These are phyloP conservation scores for Mastomys coucha DNA, from an alignment of 2,113 vertebrate genomes.

Conservation along the genomic window DNA sequence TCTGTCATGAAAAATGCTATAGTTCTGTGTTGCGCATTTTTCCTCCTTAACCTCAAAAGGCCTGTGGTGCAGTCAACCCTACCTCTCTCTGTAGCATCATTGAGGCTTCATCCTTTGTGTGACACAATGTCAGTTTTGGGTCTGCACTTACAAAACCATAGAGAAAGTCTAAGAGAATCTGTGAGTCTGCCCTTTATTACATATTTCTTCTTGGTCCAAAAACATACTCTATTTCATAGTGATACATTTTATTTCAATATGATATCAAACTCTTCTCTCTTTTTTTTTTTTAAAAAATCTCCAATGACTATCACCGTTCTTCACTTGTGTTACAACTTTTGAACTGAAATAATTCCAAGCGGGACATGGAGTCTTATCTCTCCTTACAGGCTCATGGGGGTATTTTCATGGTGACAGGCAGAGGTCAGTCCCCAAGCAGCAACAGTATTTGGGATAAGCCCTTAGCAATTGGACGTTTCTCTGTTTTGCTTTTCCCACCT, in stretches of 20 bases:
- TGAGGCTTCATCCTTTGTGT: background rate
- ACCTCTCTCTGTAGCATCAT: background rate
- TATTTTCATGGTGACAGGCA: background rate
- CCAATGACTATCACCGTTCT: background rate
- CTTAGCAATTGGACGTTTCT: background rate
- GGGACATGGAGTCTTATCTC: background rate
- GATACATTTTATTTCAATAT: conserved; percentile 16
- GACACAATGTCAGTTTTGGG: background rate
- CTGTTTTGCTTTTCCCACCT: background rate
- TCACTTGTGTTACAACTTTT: background rate
- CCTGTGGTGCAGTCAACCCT: too few species aligned
- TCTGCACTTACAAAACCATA: background rate
- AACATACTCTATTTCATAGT: background rate
- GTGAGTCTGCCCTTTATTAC: background rate
- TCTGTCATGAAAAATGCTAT: background rate
- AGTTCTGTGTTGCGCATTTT: background rate
- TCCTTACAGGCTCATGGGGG: background rate
- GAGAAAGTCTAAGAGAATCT: background rate
- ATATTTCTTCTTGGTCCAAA: background rate
- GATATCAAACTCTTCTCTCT: background rate
- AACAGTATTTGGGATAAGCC: background rate
- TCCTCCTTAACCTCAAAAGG: background rate
- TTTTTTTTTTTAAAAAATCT: background rate
- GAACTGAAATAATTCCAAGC: background rate
- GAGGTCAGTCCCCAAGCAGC: background rate